These are phyloP conservation scores for Harpegnathos saltator DNA, from an alignment of 1,140 invertebrate species.

Conservation along the genomic window DNA sequence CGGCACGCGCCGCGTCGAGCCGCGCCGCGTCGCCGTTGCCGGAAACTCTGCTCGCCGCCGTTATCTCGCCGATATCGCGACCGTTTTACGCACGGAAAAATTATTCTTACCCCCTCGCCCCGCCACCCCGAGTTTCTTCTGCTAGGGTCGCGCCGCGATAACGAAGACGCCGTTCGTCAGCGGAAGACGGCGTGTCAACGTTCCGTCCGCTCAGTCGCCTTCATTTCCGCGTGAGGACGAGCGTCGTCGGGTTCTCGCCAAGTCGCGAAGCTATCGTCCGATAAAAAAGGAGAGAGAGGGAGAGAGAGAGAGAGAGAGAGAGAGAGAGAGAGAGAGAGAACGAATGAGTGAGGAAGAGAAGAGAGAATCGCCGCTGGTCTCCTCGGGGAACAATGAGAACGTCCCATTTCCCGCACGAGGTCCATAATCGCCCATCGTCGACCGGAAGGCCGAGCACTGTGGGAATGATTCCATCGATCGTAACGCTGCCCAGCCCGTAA, in stretches of 20 bases:
- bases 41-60: not conserved
- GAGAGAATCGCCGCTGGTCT: slow-evolving; percentile 19
- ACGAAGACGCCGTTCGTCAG: too few relatives aligned
- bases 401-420: slow-evolving; percentile 3
- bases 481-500: slow-evolving; percentile 55
- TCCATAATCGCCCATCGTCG: slow-evolving; percentile 50
- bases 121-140: slow-evolving; percentile 2
- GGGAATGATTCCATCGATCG: slow-evolving; percentile 65
- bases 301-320: slow-evolving; percentile 40
- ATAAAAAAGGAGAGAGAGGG: not conserved
- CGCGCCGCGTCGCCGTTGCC: slow-evolving; percentile 1
- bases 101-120: not conserved
- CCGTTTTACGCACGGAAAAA: not conserved
- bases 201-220: too few relatives aligned
- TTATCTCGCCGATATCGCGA: not conserved
- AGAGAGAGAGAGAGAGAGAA: too few relatives aligned
- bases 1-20: slow-evolving; percentile 52
- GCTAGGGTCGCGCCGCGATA: not conserved
- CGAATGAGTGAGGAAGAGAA: too few relatives aligned
- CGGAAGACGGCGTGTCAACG: too few relatives aligned
- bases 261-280: too few relatives aligned
- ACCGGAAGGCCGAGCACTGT: slow-evolving; percentile 56
- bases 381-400: slow-evolving; percentile 32
- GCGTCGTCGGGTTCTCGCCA: too few relatives aligned
- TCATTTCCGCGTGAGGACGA: too few relatives aligned